Evolutionary conservation across 1,140 invertebrate genomes (phyloP).

Genomic region (Drosophila bipectinata): DNA sequence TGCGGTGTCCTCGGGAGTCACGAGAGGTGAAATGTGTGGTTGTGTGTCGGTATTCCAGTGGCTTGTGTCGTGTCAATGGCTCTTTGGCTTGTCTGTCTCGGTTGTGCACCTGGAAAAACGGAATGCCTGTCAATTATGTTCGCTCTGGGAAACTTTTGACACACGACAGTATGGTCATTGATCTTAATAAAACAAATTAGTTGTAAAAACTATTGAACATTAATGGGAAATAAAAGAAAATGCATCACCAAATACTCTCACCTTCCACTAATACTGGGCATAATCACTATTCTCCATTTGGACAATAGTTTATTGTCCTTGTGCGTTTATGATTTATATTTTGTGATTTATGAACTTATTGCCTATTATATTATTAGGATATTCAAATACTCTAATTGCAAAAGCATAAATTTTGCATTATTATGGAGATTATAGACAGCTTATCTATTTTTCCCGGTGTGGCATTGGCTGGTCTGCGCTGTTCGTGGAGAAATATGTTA

Average conservation of each 20-base stretch:
- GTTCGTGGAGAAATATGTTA: constrained; percentile 59
- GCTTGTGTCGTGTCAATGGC: constrained; percentile 41
- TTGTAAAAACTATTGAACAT: background rate
- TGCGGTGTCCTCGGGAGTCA: background rate
- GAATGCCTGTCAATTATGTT: background rate
- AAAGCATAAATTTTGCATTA: background rate
- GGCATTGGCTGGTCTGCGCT: constrained; percentile 17
- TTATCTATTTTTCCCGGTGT: constrained; percentile 2
- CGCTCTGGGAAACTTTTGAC: background rate
- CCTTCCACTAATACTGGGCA: no score
- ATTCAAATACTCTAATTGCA: background rate
- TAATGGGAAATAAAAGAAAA: no score
- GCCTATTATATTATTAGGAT: background rate
- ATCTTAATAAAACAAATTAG: constrained; percentile 2
- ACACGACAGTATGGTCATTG: background rate
- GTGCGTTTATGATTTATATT: background rate
- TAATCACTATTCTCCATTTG: no score
- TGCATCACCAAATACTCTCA: no score
- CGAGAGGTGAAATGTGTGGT: constrained; percentile 15
- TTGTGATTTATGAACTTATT: background rate
- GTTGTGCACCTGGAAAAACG: constrained; percentile 1
- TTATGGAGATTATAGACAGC: background rate
- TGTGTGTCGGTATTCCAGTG: constrained; percentile 14
- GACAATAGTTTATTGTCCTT: no score
- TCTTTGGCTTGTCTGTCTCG: constrained; percentile 5